phyloP scores from a whole-genome alignment of 2,113 vertebrate genomes.

The Rhabdomys dilectus region DNA sequence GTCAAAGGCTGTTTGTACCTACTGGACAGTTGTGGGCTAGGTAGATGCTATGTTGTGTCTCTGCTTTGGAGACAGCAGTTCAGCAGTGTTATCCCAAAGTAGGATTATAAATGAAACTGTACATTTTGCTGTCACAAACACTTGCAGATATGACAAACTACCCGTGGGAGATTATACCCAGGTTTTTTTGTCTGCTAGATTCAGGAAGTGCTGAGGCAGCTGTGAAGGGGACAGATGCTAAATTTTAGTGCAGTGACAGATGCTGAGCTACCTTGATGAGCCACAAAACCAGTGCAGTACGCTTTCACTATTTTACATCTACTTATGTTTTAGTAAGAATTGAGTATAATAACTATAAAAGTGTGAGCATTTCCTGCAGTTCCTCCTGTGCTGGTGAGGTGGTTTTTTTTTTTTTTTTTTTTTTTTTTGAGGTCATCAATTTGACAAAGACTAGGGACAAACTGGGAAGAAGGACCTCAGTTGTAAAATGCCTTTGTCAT shows the following conservation, averaged over 20 bases:
- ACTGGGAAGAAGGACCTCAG: neutral
- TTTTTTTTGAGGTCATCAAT: neutral
- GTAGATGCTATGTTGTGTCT: neutral
- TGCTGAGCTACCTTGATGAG: constrained; percentile 49
- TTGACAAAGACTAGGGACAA: neutral
- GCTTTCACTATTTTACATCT: neutral
- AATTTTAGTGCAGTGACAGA: constrained; percentile 50
- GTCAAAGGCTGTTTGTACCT: neutral
- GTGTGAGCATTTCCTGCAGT: neutral
- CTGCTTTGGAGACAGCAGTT: neutral
- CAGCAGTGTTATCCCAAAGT: neutral
- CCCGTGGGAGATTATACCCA: neutral
- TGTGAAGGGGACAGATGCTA: neutral
- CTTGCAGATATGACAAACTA: neutral
- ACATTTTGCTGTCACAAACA: neutral
- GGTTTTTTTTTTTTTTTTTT: neutral
- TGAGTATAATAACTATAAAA: neutral
- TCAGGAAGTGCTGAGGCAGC: constrained; percentile 43
- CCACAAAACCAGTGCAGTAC: neutral
- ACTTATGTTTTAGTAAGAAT: neutral
- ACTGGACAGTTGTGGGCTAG: neutral
- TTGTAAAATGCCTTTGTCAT: neutral
- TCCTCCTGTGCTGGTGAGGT: neutral
- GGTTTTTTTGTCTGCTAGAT: constrained; percentile 10
- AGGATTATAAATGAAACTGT: neutral